These are phyloP conservation scores for Mus pahari DNA, from an alignment of 2,113 vertebrate genomes.

Conservation along the genomic window DNA sequence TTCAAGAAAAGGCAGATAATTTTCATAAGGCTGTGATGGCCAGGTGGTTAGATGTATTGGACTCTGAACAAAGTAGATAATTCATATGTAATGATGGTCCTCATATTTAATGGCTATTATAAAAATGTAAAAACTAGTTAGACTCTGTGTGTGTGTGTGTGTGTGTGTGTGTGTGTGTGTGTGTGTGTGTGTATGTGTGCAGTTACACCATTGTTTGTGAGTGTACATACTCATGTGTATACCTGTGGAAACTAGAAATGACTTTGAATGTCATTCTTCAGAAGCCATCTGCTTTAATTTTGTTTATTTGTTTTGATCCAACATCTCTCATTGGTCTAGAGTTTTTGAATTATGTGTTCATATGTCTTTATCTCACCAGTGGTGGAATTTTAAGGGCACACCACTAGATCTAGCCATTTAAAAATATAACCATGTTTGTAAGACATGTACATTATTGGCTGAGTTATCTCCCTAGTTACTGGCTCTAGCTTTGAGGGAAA, in stretches of 20 bases:
- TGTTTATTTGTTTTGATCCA: not conserved
- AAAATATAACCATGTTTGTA: not conserved
- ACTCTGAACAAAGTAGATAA: not conserved
- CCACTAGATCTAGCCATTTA: not conserved
- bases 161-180: not conserved
- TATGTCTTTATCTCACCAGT: not conserved
- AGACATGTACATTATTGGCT: not conserved
- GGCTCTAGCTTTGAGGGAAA: conserved; percentile 16
- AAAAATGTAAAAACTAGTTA: conserved; percentile 12
- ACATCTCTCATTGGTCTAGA: not conserved
- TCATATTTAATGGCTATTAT: not conserved
- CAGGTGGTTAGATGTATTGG: not conserved
- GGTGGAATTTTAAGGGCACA: not conserved
- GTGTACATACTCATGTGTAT: not conserved
- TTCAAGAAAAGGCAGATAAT: not conserved
- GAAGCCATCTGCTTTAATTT: not conserved
- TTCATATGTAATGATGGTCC: conserved; percentile 25
- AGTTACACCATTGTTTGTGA: not conserved
- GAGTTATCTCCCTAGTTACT: not conserved
- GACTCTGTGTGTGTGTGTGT: not conserved
- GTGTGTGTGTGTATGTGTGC: not conserved
- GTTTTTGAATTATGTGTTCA: not conserved
- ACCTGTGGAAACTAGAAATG: not conserved
- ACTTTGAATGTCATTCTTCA: not conserved
- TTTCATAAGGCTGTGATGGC: not conserved